Conservation (phyloP, 2,888 invertebrate genomes). For the Coenonympha glycerion region DNA sequence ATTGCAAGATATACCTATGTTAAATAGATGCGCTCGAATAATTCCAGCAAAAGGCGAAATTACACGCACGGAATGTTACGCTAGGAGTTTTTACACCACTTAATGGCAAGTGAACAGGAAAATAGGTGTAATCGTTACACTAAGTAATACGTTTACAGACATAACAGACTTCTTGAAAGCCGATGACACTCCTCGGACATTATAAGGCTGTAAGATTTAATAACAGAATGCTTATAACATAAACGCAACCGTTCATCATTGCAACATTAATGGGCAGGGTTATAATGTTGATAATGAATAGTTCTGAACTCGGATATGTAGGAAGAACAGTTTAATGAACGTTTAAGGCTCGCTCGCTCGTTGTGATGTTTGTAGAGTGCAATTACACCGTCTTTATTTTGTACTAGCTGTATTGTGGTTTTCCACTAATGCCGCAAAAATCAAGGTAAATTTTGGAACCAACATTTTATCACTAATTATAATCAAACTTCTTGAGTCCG, state of each 20-base stretch:
- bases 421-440: neutral
- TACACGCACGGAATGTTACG: conserved; percentile 45
- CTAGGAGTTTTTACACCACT: conserved; percentile 45
- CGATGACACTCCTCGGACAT: conserved; percentile 40
- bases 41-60: conserved; percentile 42
- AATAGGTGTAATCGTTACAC: conserved; percentile 49
- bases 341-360: neutral
- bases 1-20: neutral
- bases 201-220: conserved; percentile 41
- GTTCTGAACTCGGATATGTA: neutral
- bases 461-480: no score
- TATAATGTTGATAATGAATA: conserved; percentile 19
- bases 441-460: no score
- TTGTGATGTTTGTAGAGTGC: neutral
- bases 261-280: conserved; percentile 17
- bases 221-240: conserved; percentile 33
- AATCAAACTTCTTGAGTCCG: no score
- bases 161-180: conserved; percentile 49
- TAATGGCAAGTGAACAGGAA: conserved; percentile 42
- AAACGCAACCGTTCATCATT: conserved; percentile 29
- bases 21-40: conserved; percentile 45
- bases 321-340: neutral
- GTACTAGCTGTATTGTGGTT: neutral
- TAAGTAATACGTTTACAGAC: conserved; percentile 43
- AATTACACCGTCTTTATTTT: neutral